Evolutionary conservation across 1,140 invertebrate genomes (phyloP), one percentile per base, ranked within the genome.

Genomic region (Micrasema minimum): DNA sequence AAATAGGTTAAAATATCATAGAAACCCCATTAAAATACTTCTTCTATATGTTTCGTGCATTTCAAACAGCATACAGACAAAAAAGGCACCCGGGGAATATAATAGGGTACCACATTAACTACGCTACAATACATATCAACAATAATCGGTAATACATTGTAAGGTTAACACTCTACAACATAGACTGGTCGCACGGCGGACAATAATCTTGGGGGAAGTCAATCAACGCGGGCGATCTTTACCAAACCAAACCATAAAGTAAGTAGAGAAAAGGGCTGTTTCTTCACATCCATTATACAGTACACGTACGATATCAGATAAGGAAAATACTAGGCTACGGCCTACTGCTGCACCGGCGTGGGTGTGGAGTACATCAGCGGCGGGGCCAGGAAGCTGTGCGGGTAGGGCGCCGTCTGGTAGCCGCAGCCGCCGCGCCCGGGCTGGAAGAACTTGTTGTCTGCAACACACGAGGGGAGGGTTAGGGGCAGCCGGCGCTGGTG

Each of bases 31-130:
- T 69, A 71, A 72, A 75, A 75, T 75, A 80, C 79, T 83, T 85
- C 83, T 84, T 85, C 83, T 84, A 83, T 79, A 85, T 84, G 83
- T 85, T 85, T 85, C 82, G 83, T 85, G 83, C 83, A 85, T 85
- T 85, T 85, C 83, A 82, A 84, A 85, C 83, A 84, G 84, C 81
- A 85, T 85, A 85, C 83, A 85, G 83, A 85, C 80, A 83, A 83
- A 80, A 83, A 83, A 80, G 82, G 82, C 81, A 82, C 81, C 83
- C 82, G 55, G 76, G 67, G 79, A 80, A 83, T 80, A 84, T 76
- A 80, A 79, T 71, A 77, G 82, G 83, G 80, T 81, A 82, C 81
- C 78, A 83, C 80, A 84, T 80, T 79, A 75, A 83, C 83, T 85
- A 85, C 80, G 79, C 83, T 84, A 84, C 82, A 55, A 76, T 72